Evolutionary conservation across 2,888 invertebrate species (phyloP).

Genomic region (Cotesia congregata): DNA sequence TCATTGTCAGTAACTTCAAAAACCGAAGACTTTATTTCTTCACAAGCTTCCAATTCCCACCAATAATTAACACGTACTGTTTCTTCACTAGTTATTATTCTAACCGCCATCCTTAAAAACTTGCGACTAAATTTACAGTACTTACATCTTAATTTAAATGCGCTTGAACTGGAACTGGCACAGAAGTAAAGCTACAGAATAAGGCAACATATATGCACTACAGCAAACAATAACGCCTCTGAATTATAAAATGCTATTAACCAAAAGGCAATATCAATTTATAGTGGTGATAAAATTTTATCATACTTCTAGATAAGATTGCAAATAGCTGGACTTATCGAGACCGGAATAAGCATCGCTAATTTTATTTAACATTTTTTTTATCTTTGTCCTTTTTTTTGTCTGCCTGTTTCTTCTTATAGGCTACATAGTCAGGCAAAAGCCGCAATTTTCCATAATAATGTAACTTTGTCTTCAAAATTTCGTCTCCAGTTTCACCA

Average conservation of each 20-base stretch:
- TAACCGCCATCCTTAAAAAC: neutral
- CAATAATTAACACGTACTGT: neutral
- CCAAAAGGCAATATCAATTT: neutral
- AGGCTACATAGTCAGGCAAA: neutral
- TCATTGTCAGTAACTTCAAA: neutral
- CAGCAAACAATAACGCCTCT: too few species aligned
- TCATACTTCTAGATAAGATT: neutral
- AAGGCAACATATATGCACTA: too few species aligned
- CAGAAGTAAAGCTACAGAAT: too few species aligned
- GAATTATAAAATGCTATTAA: neutral
- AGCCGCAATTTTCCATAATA: constrained; percentile 40
- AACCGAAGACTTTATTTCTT: neutral
- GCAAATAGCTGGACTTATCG: too few species aligned
- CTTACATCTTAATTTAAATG: too few species aligned
- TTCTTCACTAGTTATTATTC: neutral
- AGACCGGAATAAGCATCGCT: too few species aligned
- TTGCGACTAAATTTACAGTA: too few species aligned
- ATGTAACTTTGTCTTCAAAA: constrained; percentile 76
- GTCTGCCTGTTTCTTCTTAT: neutral
- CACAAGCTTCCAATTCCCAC: neutral
- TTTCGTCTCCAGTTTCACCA: constrained; percentile 75
- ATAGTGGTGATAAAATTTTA: neutral
- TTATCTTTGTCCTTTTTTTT: neutral
- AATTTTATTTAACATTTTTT: neutral
- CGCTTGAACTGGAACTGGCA: too few species aligned